Conservation (phyloP, 2,888 invertebrate genomes). For the Dioctria rufipes region DNA sequence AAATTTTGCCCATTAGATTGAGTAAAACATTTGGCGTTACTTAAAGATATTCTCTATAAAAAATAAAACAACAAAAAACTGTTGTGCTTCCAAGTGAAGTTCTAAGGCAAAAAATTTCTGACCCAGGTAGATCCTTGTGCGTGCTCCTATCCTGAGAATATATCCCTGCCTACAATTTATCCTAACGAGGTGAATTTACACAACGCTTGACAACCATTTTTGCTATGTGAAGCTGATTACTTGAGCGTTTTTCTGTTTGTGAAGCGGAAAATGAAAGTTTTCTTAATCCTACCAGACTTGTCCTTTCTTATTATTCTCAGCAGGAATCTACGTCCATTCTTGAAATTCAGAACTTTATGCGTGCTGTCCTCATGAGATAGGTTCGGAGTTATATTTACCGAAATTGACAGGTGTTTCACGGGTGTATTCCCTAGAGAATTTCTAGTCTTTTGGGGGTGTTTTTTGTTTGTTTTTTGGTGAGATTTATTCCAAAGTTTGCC, state of each 20-base stretch:
- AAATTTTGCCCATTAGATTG: too few relatives aligned
- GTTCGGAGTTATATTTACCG: slow-evolving; percentile 5
- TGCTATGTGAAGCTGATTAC: background rate
- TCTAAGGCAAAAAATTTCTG: too few relatives aligned
- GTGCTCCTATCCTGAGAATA: too few relatives aligned
- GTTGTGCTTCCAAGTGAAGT: too few relatives aligned
- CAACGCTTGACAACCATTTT: slow-evolving; percentile 17
- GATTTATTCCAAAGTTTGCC: too few relatives aligned
- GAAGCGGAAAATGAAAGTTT: background rate
- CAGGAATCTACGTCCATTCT: slow-evolving; percentile 1
- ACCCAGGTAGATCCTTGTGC: too few relatives aligned
- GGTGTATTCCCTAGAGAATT: background rate
- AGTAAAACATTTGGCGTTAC: too few relatives aligned
- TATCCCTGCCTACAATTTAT: background rate
- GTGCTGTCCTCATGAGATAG: slow-evolving; percentile 6
- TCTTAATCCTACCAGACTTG: background rate
- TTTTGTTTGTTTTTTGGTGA: too few relatives aligned
- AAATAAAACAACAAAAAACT: slow-evolving; percentile 39
- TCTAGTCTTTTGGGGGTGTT: too few relatives aligned
- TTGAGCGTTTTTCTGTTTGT: background rate
- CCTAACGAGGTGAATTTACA: slow-evolving; percentile 1
- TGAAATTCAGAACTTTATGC: slow-evolving; percentile 7
- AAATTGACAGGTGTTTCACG: slow-evolving; percentile 23
- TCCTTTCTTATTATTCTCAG: background rate
- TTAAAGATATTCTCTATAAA: too few relatives aligned